Conservation (phyloP, 2,888 invertebrate species). For the Sipha maydis region DNA sequence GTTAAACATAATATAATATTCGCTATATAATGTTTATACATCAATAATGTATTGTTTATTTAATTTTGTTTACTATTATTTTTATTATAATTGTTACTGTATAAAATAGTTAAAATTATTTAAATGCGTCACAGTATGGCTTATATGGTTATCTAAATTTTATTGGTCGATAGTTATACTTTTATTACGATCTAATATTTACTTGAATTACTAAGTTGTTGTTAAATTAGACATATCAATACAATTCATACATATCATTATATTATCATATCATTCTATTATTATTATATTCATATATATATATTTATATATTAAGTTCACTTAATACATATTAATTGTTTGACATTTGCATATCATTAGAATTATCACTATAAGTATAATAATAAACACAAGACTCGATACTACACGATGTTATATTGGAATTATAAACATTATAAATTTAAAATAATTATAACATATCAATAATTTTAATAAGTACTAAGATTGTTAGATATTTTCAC, state of each 20-base stretch:
- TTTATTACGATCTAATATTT: neutral
- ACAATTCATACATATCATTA: conserved; percentile 15
- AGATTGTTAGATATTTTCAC: neutral
- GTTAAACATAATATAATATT: neutral
- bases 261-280: neutral
- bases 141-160: neutral
- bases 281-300: neutral
- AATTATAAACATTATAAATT: conserved; percentile 9
- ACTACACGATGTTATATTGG: neutral
- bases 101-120: neutral
- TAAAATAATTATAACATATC: neutral
- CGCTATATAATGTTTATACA: neutral
- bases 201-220: neutral
- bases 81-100: neutral
- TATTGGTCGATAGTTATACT: neutral
- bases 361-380: neutral
- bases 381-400: neutral
- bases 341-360: neutral
- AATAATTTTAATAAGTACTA: neutral
- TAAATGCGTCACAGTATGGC: neutral
- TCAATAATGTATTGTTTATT: neutral
- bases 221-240: neutral
- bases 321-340: conserved; percentile 44
- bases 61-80: neutral
- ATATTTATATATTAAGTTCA: neutral